phyloP scores from a whole-genome alignment of 30 jellyfish, hydroid and myxozoan species.

The Chrysaora quinquecirrha region DNA sequence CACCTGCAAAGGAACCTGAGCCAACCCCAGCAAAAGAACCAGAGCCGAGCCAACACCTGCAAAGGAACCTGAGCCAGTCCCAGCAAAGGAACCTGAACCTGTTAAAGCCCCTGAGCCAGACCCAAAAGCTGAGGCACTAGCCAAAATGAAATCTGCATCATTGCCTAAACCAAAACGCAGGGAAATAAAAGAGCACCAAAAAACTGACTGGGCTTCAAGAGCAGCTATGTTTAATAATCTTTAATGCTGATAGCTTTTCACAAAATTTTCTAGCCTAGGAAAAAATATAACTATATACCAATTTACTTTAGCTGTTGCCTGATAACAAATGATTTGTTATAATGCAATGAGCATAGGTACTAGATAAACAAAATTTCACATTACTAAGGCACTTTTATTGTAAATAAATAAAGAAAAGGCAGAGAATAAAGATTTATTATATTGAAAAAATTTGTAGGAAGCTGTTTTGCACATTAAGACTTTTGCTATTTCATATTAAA shows the following conservation, averaged over 20 bases:
- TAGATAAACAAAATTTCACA: no score
- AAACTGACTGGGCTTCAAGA: constrained; percentile 78
- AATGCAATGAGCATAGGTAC: no score
- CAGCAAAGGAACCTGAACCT: constrained; percentile 1
- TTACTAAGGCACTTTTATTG: no score
- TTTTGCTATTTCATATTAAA: no score
- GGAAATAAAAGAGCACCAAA: constrained; percentile 76
- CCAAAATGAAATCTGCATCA: constrained; percentile 53
- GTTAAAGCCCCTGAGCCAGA: not conserved
- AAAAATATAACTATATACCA: no score
- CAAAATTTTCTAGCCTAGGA: no score
- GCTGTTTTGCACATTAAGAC: no score
- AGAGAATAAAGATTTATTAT: no score
- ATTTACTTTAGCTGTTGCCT: no score
- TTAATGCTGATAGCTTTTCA: constrained; percentile 5
- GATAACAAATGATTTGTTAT: no score
- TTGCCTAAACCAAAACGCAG: constrained; percentile 80
- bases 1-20: constrained; percentile 27
- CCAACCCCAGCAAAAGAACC: constrained; percentile 12
- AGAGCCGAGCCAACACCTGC: constrained; percentile 10
- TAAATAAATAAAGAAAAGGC: no score
- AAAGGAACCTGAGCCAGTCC: constrained; percentile 28
- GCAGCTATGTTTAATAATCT: constrained; percentile 76
- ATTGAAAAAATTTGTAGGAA: no score
- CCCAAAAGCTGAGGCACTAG: constrained; percentile 15